Evolutionary conservation across 1,140 invertebrate species (phyloP).

Genomic region (Atta colombica): DNA sequence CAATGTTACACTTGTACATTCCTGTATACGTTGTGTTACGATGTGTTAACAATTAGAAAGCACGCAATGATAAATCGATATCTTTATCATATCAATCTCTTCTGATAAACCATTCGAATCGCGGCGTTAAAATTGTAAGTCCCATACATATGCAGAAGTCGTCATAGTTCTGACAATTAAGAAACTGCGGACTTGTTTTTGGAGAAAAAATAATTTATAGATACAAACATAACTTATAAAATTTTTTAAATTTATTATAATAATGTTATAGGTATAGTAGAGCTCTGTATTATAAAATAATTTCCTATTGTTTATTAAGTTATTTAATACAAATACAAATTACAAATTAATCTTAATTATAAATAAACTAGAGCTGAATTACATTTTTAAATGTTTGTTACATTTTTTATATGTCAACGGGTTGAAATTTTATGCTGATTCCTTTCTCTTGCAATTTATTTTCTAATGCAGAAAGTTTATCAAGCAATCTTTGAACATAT

Average conservation of each 20-base stretch:
- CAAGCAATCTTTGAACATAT: constrained; percentile 72
- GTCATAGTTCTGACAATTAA: too few relatives aligned
- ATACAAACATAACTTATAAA: not conserved
- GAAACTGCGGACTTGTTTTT: too few relatives aligned
- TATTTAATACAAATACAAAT: not conserved
- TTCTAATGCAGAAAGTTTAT: constrained; percentile 76
- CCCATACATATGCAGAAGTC: too few relatives aligned
- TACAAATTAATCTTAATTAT: constrained; percentile 16
- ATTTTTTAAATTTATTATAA: constrained; percentile 29
- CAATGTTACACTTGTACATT: too few relatives aligned
- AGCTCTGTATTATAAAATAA: not conserved
- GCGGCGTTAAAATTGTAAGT: too few relatives aligned
- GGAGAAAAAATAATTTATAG: not conserved
- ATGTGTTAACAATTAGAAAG: too few relatives aligned
- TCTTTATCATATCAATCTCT: too few relatives aligned
- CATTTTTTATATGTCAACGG: constrained; percentile 63
- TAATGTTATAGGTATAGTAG: not conserved
- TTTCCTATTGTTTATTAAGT: constrained; percentile 1
- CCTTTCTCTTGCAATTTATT: constrained; percentile 80
- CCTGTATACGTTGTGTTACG: too few relatives aligned
- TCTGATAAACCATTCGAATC: too few relatives aligned
- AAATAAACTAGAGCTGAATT: constrained; percentile 4
- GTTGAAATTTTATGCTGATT: constrained; percentile 80
- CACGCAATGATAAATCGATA: too few relatives aligned
- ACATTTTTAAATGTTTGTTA: not conserved